Evolutionary conservation across 1,140 invertebrate genomes (phyloP), one percentile per base, ranked within the genome.

Genomic region (Hyphantria cunea): DNA sequence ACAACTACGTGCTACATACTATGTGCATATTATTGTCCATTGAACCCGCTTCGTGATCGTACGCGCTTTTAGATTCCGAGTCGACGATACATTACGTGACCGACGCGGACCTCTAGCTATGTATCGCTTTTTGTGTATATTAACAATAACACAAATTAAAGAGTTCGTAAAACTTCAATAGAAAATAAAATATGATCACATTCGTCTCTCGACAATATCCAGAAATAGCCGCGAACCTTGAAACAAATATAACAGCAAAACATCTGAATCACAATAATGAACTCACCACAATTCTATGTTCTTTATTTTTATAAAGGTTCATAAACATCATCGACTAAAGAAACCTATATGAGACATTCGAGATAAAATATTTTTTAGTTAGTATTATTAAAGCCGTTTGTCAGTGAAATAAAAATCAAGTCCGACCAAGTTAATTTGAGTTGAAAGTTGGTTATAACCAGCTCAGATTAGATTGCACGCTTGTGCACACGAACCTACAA

Each of bases 121-220:
- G n/a, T n/a, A 47, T 47, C 53, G 41, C 17, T 76, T 76, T 76
- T 76, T 76, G 61, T 70, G 64, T 51, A 61, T 64, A 72, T 66
- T 58, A 66, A 55, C 17, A 25, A 25, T 33, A 17, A 56, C 32
- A 56, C 53, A 45, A 56, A 31, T 56, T 45, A 31, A 25, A 25
- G 17, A 25, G 53, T 45, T 55, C 42, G 41, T 55, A 41, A 45
- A 34, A 47, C 15, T 41, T 11, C 13, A 33, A 7, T 13, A 25
- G 25, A 33, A 56, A 55, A 53, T 39, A 55, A 47, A n/a, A 6
- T 14, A 7, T 12, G 42, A 25, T 45, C 39, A 31, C 2, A 54
- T 25, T 47, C 13, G 33, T 47, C 10, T n/a, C n/a, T 3, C 8
- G 34, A 8, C 34, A 8, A 37, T 8, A 3, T 37, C 7, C 34